Evolutionary conservation across 1,140 invertebrate genomes (phyloP), one percentile per base, ranked within the genome.

Genomic region (Meloidogyne floridensis): DNA sequence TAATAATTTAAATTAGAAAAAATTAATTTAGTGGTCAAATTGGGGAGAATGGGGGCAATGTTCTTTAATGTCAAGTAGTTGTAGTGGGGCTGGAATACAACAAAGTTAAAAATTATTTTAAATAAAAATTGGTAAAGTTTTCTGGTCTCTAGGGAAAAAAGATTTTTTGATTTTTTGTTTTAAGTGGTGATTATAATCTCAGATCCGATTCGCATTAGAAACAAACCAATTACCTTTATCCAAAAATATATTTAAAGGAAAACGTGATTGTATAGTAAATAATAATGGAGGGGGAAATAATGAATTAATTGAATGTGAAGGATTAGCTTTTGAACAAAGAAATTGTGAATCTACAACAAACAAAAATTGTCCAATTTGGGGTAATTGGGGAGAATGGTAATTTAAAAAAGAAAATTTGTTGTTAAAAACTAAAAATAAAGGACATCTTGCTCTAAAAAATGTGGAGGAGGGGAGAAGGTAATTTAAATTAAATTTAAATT

Each of bases 401-500:
- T 10, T 13, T 13, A 15, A 53, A 15, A 15, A 43, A 53, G 5
- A 53, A 73, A 73, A 32, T 32, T 32, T 32, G 32, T 32, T 32
- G 32, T 32, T 47, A 43, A 13, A 43, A n/a, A 20, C 20, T 18
- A 7, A 32, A 32, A 20, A 47, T 73, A 13, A 47, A 74, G 72
- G 72, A 72, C 77, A 72, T 32, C 20, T n/a, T 79, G 77, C 18
- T 79, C 77, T 72, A 79, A 79, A 72, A 79, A 72, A 54, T 79
- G 77, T 47, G 77, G 77, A 32, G 43, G 20, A n/a, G 77, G 77
- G 5, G 77, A 79, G 72, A 71, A 69, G 65, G 77, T 79, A 18
- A 53, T 59, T 65, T n/a, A 65, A 65, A 59, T 15, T 20, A 73
- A 73, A 32, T 32, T 32, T 72, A 9, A 51, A 32, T 15, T 59